Percentiles rank a stretch among this genome's conserved stretches.
These are phyloP conservation scores for Lypha dubia DNA, from an alignment of 2,888 invertebrate genomes.

Conservation along the genomic window DNA sequence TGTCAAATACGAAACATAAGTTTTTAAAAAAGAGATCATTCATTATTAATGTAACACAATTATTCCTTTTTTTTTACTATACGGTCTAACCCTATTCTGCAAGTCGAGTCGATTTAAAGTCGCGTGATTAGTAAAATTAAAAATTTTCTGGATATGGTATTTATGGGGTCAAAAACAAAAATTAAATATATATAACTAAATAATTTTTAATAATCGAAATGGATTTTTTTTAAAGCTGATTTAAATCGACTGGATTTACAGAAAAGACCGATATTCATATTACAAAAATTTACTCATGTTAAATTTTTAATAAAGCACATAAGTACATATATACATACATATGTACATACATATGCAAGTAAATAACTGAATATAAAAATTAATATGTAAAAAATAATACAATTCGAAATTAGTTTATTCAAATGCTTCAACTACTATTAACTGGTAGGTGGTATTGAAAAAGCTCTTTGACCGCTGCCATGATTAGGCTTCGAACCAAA, in stretches of 20 bases:
- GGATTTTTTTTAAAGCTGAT: slow-evolving; percentile 28
- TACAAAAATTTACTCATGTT: slow-evolving; percentile 43
- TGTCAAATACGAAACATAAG: slow-evolving; percentile 44
- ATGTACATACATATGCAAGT: too few relatives aligned
- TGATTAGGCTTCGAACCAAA: slow-evolving; percentile 86
- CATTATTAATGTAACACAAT: slow-evolving; percentile 57
- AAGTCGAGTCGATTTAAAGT: too few relatives aligned
- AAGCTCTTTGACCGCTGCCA: slow-evolving; percentile 84
- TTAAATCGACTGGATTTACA: too few relatives aligned
- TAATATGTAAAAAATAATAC: slow-evolving; percentile 9
- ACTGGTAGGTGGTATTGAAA: slow-evolving; percentile 85
- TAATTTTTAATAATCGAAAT: too few relatives aligned
- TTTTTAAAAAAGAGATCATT: slow-evolving; percentile 66
- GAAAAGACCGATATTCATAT: too few relatives aligned
- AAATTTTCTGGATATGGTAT: too few relatives aligned
- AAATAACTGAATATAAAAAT: slow-evolving; percentile 36
- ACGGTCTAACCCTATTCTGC: too few relatives aligned
- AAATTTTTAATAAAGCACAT: neutral
- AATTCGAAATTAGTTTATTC: slow-evolving; percentile 27
- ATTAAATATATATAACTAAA: too few relatives aligned
- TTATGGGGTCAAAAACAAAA: too few relatives aligned
- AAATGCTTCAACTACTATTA: slow-evolving; percentile 82
- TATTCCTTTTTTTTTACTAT: too few relatives aligned
- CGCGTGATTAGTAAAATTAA: too few relatives aligned
- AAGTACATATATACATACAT: too few relatives aligned